Conservation (phyloP, 1,140 invertebrate genomes). For the Lepidotrigona ventralis region DNA sequence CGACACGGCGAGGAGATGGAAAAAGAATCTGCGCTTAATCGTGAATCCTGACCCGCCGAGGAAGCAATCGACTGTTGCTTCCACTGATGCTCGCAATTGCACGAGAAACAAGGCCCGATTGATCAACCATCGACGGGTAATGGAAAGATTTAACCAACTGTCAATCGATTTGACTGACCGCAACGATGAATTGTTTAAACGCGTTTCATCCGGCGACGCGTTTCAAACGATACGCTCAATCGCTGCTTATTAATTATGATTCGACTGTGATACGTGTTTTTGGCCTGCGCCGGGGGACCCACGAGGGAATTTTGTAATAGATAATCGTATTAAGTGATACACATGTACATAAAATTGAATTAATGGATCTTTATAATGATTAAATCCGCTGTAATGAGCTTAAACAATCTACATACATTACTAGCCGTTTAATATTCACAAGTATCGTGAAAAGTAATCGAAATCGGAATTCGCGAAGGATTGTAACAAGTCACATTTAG, state of each 20-base stretch:
- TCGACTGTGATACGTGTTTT: slow-evolving; percentile 5
- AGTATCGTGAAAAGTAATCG: neutral
- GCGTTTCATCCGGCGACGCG: neutral
- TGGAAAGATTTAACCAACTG: slow-evolving; percentile 24
- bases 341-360: neutral
- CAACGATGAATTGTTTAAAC: slow-evolving; percentile 29
- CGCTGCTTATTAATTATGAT: slow-evolving; percentile 11
- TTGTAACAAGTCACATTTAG: too few relatives aligned
- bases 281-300: neutral
- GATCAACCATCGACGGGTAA: slow-evolving; percentile 10
- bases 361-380: neutral
- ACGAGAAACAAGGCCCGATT: neutral
- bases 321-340: neutral
- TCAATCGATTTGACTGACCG: slow-evolving; percentile 16
- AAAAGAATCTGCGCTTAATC: neutral
- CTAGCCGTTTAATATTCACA: neutral
- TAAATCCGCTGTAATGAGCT: neutral
- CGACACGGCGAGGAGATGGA: neutral
- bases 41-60: too few relatives aligned
- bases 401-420: neutral
- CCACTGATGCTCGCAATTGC: neutral
- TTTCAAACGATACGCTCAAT: slow-evolving; percentile 9
- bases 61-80: neutral
- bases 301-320: neutral
- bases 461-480: too few relatives aligned